Percentiles rank a stretch among this genome's conserved stretches.
Conservation (phyloP, 2,797 vertebrate species). For the Phylloscopus collybita region DNA sequence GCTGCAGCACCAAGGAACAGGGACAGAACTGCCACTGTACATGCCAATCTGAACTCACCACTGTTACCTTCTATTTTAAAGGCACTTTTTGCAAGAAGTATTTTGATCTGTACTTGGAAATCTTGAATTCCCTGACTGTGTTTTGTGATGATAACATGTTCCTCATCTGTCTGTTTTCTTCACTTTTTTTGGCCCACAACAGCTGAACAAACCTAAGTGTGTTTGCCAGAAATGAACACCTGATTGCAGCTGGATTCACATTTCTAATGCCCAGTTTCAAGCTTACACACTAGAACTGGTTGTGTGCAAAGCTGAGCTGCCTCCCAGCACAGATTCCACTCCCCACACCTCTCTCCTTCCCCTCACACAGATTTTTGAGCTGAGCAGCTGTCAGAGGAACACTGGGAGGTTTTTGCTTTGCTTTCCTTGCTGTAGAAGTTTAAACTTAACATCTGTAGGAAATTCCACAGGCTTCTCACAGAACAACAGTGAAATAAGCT, state of each 20-base stretch:
- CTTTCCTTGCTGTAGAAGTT: neutral
- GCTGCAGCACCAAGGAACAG: neutral
- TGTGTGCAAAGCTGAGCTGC: neutral
- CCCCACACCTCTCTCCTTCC: neutral
- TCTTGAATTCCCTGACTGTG: neutral
- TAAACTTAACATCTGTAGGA: neutral
- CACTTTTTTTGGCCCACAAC: neutral
- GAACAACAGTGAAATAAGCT: neutral
- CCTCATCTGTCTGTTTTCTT: neutral
- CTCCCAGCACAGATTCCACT: neutral
- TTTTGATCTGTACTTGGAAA: neutral
- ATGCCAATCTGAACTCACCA: neutral
- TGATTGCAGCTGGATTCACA: neutral
- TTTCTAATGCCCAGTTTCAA: neutral
- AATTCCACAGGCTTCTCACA: neutral
- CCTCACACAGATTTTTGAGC: neutral
- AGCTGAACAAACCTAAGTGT: neutral
- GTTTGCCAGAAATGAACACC: neutral
- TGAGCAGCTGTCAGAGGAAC: neutral
- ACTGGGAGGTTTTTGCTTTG: neutral
- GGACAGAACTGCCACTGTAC: neutral
- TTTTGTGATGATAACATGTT: neutral
- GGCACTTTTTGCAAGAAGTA: neutral
- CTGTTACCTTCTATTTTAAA: neutral
- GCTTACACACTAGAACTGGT: neutral